phyloP scores from a whole-genome alignment of 2,888 invertebrate genomes.

The Chymomyza amoena region DNA sequence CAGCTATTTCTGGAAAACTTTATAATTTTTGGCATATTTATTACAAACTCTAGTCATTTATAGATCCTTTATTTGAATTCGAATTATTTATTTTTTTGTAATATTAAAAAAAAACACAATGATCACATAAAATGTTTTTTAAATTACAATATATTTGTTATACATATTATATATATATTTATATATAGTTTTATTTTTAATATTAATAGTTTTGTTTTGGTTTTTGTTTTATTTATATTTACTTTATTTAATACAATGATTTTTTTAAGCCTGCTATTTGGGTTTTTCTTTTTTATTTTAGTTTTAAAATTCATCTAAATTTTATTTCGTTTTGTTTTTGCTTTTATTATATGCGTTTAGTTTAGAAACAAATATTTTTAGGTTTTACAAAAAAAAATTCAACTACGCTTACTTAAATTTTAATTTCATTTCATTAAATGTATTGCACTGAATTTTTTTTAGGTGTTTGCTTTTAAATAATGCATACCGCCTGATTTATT shows the following conservation, averaged over 20 bases:
- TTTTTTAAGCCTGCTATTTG: conserved; percentile 19
- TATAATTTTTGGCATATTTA: too few relatives aligned
- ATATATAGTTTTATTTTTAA: conserved; percentile 52
- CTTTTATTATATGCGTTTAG: conserved; percentile 16
- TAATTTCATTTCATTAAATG: conserved; percentile 29
- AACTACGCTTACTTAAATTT: conserved; percentile 57
- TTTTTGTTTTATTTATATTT: conserved; percentile 16
- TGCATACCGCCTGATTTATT: conserved; percentile 5
- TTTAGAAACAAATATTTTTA: conserved; percentile 43
- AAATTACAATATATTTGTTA: conserved; percentile 70
- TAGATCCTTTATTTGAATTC: conserved; percentile 64
- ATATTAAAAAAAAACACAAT: conserved; percentile 68
- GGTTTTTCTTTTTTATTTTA: conserved; percentile 18
- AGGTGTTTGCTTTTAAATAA: background rate
- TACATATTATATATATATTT: conserved; percentile 53
- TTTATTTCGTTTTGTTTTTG: conserved; percentile 43
- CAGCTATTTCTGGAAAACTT: too few relatives aligned
- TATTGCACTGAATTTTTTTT: conserved; percentile 57
- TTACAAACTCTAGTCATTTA: background rate
- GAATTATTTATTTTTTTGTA: conserved; percentile 71
- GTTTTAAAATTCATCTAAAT: conserved; percentile 70
- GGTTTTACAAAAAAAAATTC: conserved; percentile 62
- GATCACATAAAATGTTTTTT: conserved; percentile 73
- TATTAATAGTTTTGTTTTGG: conserved; percentile 31
- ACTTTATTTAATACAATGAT: conserved; percentile 51